phyloP scores from a whole-genome alignment of 2,113 vertebrate species.

The Myiagra hebetior region DNA sequence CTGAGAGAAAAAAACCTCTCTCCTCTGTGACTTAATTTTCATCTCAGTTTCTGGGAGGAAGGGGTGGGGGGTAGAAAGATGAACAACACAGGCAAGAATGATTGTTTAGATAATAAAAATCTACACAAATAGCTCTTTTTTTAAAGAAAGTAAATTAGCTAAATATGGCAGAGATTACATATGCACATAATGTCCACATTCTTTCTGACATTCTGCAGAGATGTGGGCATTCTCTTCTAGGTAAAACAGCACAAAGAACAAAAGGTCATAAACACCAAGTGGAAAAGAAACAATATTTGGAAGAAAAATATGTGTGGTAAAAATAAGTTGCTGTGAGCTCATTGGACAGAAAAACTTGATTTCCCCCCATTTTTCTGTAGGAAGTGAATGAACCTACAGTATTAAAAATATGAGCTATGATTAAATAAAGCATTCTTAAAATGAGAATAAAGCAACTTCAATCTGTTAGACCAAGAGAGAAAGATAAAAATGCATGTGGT shows the following conservation, averaged over 20 bases:
- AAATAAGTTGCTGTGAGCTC: background rate
- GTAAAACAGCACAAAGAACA: background rate
- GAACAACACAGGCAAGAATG: background rate
- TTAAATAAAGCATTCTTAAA: background rate
- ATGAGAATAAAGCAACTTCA: background rate
- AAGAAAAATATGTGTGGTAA: background rate
- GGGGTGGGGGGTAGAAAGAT: accelerated
- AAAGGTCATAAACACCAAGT: background rate
- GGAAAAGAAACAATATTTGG: background rate
- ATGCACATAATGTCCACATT: background rate
- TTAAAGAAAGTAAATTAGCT: background rate
- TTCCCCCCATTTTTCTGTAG: background rate
- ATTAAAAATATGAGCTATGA: background rate
- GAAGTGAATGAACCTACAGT: background rate
- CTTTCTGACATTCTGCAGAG: background rate
- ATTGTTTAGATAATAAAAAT: background rate
- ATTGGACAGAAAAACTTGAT: background rate
- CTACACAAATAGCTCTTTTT: background rate
- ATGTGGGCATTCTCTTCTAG: background rate
- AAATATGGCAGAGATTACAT: background rate
- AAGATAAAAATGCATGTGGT: constrained; percentile 25
- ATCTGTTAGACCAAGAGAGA: background rate
- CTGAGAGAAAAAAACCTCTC: background rate
- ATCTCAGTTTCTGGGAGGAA: background rate
- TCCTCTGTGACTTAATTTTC: background rate